phyloP scores from a whole-genome alignment of 1,140 invertebrate species.

The Ptiloglossa arizonensis region DNA sequence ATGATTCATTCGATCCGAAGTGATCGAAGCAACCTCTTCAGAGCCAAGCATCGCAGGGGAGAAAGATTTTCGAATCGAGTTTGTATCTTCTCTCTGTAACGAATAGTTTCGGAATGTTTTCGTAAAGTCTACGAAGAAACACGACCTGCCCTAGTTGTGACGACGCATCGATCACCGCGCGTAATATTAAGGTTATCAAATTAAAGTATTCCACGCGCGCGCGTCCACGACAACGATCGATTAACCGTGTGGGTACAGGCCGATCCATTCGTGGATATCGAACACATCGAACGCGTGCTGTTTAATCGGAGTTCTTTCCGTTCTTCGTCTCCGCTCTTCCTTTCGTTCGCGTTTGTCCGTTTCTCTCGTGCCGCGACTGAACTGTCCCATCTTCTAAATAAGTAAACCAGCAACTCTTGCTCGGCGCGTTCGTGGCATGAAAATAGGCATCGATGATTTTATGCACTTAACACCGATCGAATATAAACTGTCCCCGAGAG shows the following conservation, averaged over 20 bases:
- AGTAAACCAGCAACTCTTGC: slow-evolving; percentile 25
- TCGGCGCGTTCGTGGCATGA: not conserved
- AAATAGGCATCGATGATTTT: slow-evolving; percentile 39
- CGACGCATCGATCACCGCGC: not conserved
- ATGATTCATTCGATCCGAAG: no score
- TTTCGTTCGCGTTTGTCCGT: no score
- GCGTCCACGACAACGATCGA: not conserved
- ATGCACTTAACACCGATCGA: slow-evolving; percentile 48
- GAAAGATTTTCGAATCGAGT: no score
- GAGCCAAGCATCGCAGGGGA: no score
- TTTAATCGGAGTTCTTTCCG: not conserved
- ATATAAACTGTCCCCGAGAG: slow-evolving; percentile 41
- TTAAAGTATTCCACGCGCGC: slow-evolving; percentile 22
- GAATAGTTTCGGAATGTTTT: not conserved
- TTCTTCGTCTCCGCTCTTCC: not conserved
- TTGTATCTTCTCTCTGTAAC: no score
- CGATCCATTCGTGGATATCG: not conserved
- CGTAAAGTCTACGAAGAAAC: not conserved
- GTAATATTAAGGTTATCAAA: slow-evolving; percentile 37
- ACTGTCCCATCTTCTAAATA: slow-evolving; percentile 1
- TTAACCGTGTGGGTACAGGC: not conserved
- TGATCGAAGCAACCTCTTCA: no score
- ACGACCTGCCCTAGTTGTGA: not conserved
- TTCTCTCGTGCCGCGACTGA: no score
- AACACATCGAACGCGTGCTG: not conserved